phyloP scores from a whole-genome alignment of 92 coral and sea anemone species.

The Heliopora coerulea region DNA sequence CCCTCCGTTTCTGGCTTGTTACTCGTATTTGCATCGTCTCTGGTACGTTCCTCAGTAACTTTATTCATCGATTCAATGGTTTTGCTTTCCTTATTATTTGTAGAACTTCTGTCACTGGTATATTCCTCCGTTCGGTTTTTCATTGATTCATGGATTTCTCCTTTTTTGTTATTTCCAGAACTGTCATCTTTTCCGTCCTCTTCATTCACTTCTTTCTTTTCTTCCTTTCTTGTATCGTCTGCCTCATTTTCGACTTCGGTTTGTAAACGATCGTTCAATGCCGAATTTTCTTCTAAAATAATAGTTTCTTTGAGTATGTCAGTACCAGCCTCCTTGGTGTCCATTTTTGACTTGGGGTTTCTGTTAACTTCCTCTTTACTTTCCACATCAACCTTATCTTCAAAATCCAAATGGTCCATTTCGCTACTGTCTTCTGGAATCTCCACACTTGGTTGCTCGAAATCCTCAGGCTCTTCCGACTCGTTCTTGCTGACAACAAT shows the following conservation, averaged over 20 bases:
- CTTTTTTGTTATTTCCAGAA: background rate
- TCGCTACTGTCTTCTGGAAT: background rate
- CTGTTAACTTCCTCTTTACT: background rate
- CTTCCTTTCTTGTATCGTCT: too few species aligned
- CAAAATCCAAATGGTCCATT: background rate
- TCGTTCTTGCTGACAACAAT: conserved; percentile 3
- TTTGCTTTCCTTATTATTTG: background rate
- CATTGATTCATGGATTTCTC: background rate
- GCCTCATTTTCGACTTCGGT: too few species aligned
- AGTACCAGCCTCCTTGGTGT: background rate
- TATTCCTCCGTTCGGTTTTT: background rate
- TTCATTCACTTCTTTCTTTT: too few species aligned
- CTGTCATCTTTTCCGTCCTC: background rate
- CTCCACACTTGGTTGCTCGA: background rate
- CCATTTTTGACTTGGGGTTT: background rate
- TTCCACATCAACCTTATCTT: background rate
- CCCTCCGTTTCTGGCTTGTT: background rate
- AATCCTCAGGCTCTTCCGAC: background rate
- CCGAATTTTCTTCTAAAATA: background rate
- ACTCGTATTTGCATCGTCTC: background rate
- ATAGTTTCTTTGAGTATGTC: background rate
- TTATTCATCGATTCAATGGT: background rate
- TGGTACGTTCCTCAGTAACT: background rate
- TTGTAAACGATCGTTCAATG: too few species aligned
- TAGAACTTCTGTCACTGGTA: background rate